These are phyloP conservation scores for Brachionus calyciflorus DNA, from an alignment of 1,140 invertebrate species.

Conservation along the genomic window DNA sequence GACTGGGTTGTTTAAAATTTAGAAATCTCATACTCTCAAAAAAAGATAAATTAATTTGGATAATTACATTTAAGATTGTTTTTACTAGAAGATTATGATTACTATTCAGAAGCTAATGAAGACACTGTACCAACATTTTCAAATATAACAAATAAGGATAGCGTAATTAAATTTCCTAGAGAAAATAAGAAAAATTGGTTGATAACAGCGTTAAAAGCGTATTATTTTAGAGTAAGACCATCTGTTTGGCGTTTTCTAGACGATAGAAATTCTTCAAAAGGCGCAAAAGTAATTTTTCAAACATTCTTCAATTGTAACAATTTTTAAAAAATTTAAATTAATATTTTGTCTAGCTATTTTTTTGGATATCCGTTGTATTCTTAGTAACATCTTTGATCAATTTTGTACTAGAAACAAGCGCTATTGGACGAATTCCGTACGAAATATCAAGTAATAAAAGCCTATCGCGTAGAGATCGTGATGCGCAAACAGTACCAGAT, in stretches of 20 bases:
- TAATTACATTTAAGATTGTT: not conserved
- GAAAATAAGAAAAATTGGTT: slow-evolving; percentile 26
- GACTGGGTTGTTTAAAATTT: no score
- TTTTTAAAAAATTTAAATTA: no score
- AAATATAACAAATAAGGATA: slow-evolving; percentile 15
- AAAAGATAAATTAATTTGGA: not conserved
- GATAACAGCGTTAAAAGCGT: not conserved
- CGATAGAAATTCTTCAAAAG: slow-evolving; percentile 22
- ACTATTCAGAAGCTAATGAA: not conserved
- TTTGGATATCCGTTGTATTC: slow-evolving; percentile 25
- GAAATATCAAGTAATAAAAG: slow-evolving; percentile 32
- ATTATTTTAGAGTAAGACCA: slow-evolving; percentile 6
- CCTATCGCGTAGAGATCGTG: not conserved
- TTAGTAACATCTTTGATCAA: slow-evolving; percentile 22
- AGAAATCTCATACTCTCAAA: no score
- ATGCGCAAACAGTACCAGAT: slow-evolving; percentile 29
- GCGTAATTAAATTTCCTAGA: slow-evolving; percentile 22
- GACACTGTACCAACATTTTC: slow-evolving; percentile 17
- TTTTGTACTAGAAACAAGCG: slow-evolving; percentile 26
- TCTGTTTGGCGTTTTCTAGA: slow-evolving; percentile 41
- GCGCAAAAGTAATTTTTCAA: slow-evolving; percentile 4
- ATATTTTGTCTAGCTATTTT: not conserved
- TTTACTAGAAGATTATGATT: slow-evolving; percentile 12
- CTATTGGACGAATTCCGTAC: slow-evolving; percentile 6
- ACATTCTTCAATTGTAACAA: no score